Base-by-base conservation (phyloP, 2,113 vertebrate species). In the Halichoerus grypus region DNA sequence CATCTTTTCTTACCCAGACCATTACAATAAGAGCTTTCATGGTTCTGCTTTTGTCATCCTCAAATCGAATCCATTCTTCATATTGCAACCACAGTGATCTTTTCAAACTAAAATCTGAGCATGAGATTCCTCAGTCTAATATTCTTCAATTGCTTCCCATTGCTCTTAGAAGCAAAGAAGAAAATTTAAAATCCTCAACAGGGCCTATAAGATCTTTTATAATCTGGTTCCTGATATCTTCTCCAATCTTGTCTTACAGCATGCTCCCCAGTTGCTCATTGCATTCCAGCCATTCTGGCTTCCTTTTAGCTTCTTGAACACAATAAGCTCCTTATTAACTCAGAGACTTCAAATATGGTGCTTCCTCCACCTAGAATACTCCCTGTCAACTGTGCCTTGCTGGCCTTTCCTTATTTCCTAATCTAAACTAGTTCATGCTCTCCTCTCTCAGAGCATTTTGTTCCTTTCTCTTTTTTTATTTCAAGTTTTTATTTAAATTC, bases 141-240 rank as follows among this genome's bases (percentile, higher is more conserved):
- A 71, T 28, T 86, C 81, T 82, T 96, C 67, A 36, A 7, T 55
- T 63, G 72, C 42, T 94, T 90, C 18, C 22, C 53, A 55, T 90
- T 63, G 28, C 10, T 85, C 72, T 55, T 90, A 80, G 21, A 89
- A 94, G 42, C 69, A 94, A 94, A 79, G 69, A 36, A 71, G 65
- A 71, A 69, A 39, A 72, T 80, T 46, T 8, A 51, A 69, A 84
- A 89, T 93, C 49, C 69, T 81, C 59, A 90, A 46, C 11, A 72
- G 36, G 65, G n/a, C 16, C 81, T 90, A 19, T 16, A 42, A 53
- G 9, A 19, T 6, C n/a, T 80, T 53, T 72, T 36, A 24, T 55
- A 22, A 63, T 90, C 53, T 91, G 80, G 53, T 83, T 31, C n/a
- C 26, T 28, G 22, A 53, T 85, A 31, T 42, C 71, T 46, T 85